Conservation (phyloP, 1,140 invertebrate species). For the Thaumatotibia leucotreta region DNA sequence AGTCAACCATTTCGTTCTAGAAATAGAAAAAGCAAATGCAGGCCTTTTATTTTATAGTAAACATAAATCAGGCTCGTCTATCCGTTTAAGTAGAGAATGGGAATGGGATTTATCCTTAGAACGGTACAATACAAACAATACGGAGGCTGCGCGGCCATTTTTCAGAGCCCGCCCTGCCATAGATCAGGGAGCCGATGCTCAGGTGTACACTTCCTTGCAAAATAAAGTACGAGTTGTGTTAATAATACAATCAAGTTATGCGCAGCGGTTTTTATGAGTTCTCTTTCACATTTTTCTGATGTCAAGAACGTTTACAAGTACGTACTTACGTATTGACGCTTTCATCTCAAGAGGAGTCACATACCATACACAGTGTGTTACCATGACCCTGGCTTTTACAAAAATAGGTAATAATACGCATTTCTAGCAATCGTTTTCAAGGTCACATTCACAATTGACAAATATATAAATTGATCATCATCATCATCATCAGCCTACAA, state of each 20-base stretch:
- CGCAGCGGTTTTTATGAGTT: too few relatives aligned
- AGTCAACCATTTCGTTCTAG: not conserved
- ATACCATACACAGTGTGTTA: too few relatives aligned
- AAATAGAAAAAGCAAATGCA: not conserved
- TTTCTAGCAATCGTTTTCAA: too few relatives aligned
- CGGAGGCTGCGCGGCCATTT: not conserved
- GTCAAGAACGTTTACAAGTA: too few relatives aligned
- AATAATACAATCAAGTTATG: not conserved
- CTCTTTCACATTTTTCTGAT: too few relatives aligned
- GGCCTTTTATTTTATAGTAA: not conserved
- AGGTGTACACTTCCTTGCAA: slow-evolving; percentile 3
- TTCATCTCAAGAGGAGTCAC: too few relatives aligned
- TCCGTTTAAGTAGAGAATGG: slow-evolving; percentile 11
- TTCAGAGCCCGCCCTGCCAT: slow-evolving; percentile 7
- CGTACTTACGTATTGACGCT: too few relatives aligned
- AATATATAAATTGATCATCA: too few relatives aligned
- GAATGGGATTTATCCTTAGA: slow-evolving; percentile 7
- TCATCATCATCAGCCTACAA: too few relatives aligned
- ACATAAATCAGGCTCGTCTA: slow-evolving; percentile 11
- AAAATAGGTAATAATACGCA: too few relatives aligned
- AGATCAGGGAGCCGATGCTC: slow-evolving; percentile 2
- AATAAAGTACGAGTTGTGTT: not conserved
- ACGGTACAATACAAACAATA: slow-evolving; percentile 6
- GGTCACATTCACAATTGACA: too few relatives aligned
- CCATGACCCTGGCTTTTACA: too few relatives aligned